phyloP scores from a whole-genome alignment of 2,797 vertebrate genomes.

The Tokudaia tokunoshimensis region DNA sequence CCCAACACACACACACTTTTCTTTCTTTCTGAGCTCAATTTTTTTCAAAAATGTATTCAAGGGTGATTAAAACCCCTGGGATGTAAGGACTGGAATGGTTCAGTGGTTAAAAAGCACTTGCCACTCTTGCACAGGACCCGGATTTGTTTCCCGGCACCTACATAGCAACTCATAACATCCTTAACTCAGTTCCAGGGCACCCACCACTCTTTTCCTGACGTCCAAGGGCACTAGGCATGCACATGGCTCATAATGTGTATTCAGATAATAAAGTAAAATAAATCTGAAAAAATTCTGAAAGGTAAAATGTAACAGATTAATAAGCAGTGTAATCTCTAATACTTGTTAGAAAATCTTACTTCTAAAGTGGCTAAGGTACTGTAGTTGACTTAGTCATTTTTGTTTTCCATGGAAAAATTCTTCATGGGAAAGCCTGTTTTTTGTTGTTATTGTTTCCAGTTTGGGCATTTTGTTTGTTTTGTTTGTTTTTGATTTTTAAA shows the following conservation, averaged over 20 bases:
- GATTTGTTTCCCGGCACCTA: neutral
- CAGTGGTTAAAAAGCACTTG: neutral
- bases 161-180: neutral
- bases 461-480: neutral
- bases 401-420: neutral
- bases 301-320: neutral
- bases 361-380: neutral
- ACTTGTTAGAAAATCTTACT: neutral
- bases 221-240: neutral
- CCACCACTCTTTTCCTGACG: neutral
- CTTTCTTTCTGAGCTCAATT: neutral
- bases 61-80: neutral
- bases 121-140: neutral
- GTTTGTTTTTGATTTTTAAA: neutral
- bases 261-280: neutral
- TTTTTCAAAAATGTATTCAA: neutral
- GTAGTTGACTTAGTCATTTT: neutral
- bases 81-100: neutral
- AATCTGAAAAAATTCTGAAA: neutral
- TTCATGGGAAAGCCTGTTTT: neutral
- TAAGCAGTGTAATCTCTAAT: neutral
- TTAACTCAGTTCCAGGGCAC: neutral
- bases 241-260: neutral
- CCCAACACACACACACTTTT: neutral
- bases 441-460: neutral